Conservation (phyloP, 2,113 vertebrate species). For the Phocoena phocoena region DNA sequence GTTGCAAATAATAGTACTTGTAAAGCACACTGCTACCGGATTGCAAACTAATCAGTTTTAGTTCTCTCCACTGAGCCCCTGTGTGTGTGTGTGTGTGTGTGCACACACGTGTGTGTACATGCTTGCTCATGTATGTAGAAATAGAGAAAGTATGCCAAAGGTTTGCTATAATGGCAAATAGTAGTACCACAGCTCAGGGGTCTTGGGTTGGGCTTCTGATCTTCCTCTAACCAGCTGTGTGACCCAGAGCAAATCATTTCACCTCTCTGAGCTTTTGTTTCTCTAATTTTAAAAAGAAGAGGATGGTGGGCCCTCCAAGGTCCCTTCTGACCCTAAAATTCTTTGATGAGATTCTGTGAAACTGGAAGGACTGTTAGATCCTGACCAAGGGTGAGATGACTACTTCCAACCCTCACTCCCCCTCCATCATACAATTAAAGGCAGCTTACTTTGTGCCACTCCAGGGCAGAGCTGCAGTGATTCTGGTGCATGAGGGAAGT, state of each 20-base stretch:
- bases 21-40: constrained; percentile 83
- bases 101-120: background rate
- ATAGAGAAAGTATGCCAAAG: background rate
- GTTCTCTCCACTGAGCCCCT: constrained; percentile 48
- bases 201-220: background rate
- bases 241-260: background rate
- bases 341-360: background rate
- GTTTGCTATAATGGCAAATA: background rate
- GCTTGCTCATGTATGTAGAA: background rate
- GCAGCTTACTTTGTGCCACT: constrained; percentile 68
- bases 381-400: constrained; percentile 61
- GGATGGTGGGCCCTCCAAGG: background rate
- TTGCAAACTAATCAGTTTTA: constrained; percentile 79
- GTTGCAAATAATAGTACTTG: constrained; percentile 86
- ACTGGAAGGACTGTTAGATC: constrained; percentile 57
- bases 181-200: background rate
- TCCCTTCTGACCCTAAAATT: background rate
- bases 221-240: background rate
- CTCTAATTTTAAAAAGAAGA: background rate
- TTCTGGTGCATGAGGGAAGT: constrained; percentile 53
- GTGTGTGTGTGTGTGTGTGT: background rate
- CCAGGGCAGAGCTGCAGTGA: constrained; percentile 56
- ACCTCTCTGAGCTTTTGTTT: constrained; percentile 26
- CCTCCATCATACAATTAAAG: background rate
- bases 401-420: background rate